Base-by-base conservation (phyloP, 2,113 vertebrate species). In the Melanocharis versteri region DNA sequence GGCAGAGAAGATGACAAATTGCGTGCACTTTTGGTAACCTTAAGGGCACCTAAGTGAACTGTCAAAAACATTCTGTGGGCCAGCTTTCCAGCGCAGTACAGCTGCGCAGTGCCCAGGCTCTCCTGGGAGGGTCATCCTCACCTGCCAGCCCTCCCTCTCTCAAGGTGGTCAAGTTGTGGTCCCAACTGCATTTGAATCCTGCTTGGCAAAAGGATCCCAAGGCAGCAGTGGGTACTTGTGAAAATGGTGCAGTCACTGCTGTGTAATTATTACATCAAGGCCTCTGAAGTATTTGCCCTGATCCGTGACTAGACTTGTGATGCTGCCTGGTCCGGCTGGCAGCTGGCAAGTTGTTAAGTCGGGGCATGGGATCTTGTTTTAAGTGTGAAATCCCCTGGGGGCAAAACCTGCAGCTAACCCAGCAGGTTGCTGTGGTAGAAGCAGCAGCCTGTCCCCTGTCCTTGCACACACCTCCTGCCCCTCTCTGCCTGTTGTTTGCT, bases 231-330 rank as follows among this genome's bases (percentile, higher is more conserved):
- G 60, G 19, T 19, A 14, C 53, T 44, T 4, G 6, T 56, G 75
- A 23, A 23, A 75, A 18, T 12, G 42, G 7, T 78, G 56, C 45
- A 18, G 66, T 62, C 35, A 10, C 30, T 44, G 48, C 66, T 37
- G 2, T 69, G 60, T 90, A 90, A 86, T 86, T n/a, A 88, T 83
- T 90, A 64, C 76, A 64, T 26, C n/a, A 5, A 40, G n/a, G 45
- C 47, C 62, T 68, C 51, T 37, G 2, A 77, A n/a, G 37, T 76
- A 53, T 89, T 89, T 83, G 50, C 40, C 50, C 28, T 37, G 16
- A 13, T 72, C 83, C 6, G 20, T 94, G 96, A 94, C 83, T 77
- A 77, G 86, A 62, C 70, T 94, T 16, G 40, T 68, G 86, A 90
- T 90, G 65, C 57, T 68, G 58, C 6, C 61, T 65, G 48, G 23